These are phyloP conservation scores for Limnephilus marmoratus DNA, from an alignment of 2,888 invertebrate species.

Conservation along the genomic window DNA sequence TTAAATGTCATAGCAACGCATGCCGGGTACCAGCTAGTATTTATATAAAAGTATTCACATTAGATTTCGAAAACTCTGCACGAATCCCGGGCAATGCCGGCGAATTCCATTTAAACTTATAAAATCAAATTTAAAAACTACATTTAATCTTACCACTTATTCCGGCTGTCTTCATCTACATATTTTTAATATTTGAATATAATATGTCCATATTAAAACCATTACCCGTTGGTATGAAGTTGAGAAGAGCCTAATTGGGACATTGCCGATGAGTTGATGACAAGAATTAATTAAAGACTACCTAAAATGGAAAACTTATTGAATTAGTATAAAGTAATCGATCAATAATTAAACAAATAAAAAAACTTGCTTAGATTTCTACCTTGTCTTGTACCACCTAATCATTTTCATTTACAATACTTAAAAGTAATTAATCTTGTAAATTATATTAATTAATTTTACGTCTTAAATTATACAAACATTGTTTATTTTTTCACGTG, in stretches of 20 bases:
- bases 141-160: not conserved
- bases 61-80: too few species aligned
- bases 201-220: not conserved
- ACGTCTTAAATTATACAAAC: not conserved
- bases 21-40: too few species aligned
- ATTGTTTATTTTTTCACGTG: not conserved
- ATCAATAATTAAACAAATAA: not conserved
- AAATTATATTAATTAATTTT: not conserved
- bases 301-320: not conserved
- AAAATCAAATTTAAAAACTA: not conserved
- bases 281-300: not conserved
- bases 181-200: not conserved
- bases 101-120: too few species aligned
- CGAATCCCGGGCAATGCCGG: too few species aligned
- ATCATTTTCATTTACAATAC: not conserved
- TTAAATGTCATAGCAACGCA: too few species aligned
- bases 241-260: not conserved
- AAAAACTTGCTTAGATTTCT: not conserved
- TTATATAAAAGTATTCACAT: too few species aligned
- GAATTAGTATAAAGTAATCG: not conserved
- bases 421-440: not conserved
- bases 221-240: not conserved
- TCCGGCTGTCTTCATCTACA: not conserved
- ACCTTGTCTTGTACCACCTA: not conserved
- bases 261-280: not conserved